Conservation (phyloP, 2,888 invertebrate genomes). For the Epistrophella euchroma region DNA sequence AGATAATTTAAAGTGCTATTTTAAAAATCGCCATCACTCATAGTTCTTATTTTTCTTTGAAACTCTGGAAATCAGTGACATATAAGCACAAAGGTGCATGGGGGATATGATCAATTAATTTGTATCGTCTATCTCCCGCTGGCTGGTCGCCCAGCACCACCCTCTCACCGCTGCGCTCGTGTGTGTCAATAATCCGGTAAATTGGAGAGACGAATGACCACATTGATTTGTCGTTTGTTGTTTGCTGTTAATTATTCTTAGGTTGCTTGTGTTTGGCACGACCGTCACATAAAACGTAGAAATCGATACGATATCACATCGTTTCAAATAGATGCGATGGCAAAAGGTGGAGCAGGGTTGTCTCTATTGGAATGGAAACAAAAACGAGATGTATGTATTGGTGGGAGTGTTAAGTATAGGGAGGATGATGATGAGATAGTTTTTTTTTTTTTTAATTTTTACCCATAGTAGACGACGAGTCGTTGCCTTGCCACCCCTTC, state of each 20-base stretch:
- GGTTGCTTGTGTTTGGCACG: conserved; percentile 45
- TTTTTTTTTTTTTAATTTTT: neutral
- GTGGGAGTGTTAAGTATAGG: neutral
- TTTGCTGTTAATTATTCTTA: conserved; percentile 66
- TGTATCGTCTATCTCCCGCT: neutral
- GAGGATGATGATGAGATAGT: neutral
- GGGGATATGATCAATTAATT: conserved; percentile 14
- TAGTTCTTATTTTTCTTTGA: conserved; percentile 8
- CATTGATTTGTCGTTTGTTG: conserved; percentile 70
- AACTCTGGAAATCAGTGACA: conserved; percentile 15
- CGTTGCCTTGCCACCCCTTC: neutral
- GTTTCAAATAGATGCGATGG: conserved; percentile 6
- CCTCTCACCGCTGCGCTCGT: neutral
- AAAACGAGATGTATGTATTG: neutral
- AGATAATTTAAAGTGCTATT: neutral
- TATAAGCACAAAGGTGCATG: conserved; percentile 5
- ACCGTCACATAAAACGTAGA: conserved; percentile 8
- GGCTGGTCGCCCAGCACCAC: too few relatives aligned
- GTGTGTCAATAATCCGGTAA: conserved; percentile 68
- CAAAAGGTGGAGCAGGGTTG: neutral
- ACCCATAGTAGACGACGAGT: neutral
- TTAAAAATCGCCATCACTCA: neutral
- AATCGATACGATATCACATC: conserved; percentile 28
- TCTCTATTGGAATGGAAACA: conserved; percentile 3
- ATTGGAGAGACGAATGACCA: conserved; percentile 69